Evolutionary conservation across 1,140 invertebrate genomes (phyloP).

Genomic region (Choristoneura fumiferana): DNA sequence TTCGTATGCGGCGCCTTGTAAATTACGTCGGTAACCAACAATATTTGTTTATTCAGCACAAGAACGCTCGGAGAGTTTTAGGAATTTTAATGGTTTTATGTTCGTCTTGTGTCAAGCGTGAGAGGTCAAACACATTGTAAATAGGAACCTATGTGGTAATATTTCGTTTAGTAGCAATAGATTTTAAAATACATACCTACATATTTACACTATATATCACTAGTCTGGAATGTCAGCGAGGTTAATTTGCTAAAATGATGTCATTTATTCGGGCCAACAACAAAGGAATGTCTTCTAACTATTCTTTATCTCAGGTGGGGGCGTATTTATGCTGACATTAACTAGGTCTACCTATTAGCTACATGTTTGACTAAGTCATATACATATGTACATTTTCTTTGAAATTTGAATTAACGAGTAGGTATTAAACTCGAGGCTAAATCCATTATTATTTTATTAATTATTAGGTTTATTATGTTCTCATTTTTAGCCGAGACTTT

Average conservation of each 20-base stretch:
- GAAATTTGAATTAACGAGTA: too few relatives aligned
- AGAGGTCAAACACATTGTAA: slow-evolving; percentile 18
- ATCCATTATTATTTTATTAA: too few relatives aligned
- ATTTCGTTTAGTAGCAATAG: background rate
- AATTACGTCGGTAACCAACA: slow-evolving; percentile 10
- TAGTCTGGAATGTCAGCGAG: slow-evolving; percentile 2
- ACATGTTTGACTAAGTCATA: too few relatives aligned
- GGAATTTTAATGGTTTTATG: slow-evolving; percentile 51
- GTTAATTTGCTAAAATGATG: slow-evolving; percentile 15
- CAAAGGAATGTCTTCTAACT: slow-evolving; percentile 3
- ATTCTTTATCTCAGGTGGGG: too few relatives aligned
- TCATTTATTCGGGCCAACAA: background rate
- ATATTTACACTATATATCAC: background rate
- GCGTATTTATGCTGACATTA: too few relatives aligned
- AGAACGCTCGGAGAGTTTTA: slow-evolving; percentile 38
- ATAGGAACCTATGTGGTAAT: slow-evolving; percentile 1
- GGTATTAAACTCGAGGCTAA: too few relatives aligned
- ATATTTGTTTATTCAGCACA: slow-evolving; percentile 38
- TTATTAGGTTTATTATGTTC: too few relatives aligned
- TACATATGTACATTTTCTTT: too few relatives aligned
- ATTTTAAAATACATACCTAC: background rate
- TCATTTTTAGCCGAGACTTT: too few relatives aligned
- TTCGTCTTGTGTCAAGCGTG: slow-evolving; percentile 10
- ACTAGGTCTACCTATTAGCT: too few relatives aligned
- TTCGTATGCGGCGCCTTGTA: slow-evolving; percentile 13